Evolutionary conservation across 2,113 vertebrate genomes (phyloP), one percentile per base, ranked within the genome.

Genomic region (Triplophysa rosa): DNA sequence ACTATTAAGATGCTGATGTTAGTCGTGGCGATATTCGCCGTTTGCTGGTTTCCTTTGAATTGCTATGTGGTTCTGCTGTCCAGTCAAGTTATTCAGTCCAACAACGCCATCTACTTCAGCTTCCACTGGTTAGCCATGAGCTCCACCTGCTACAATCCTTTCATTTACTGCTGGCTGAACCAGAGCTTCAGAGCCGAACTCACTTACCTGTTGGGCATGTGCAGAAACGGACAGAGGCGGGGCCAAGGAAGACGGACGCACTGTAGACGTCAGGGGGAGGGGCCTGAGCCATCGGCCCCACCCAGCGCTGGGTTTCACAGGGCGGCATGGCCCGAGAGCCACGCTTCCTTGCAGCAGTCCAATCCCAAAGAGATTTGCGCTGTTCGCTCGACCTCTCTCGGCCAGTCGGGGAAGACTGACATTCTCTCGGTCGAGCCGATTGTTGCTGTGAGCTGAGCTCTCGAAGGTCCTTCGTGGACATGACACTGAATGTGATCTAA

Each of bases 81-180:
- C 86, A 98, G 95, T 88, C 95, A 95, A 87, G 92, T 91, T 81
- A 95, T 98, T 80, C 92, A 65, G 67, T 94, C 93, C 71, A 98
- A 94, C 83, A 98, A 98, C 0, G 93, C 90, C 45, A 82, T 97
- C 65, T 98, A 97, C 86, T 98, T 98, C 0, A 91, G 93, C 83
- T 98, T 98, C 86, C 96, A 98, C 87, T 98, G 97, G 96, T 90
- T 98, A 0, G 97, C 96, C 10, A 97, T 94, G 94, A 98, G 96
- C 89, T 97, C 96, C 86, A 97, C 96, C 62, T 98, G 97, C 89
- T 98, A 96, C 89, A 98, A 98, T 85, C 97, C 97, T 7, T 98
- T 98, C 89, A 96, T 98, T 86, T 98, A 98, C 90, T 98, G 96
- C 89, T 98, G 96, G 89, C 94, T 98, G 73, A 97, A 98, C 0